A percentile compares a stretch with the other conserved stretches of the same genome.
Conservation (phyloP, 2,888 invertebrate species). For the Liodrosophila aerea region DNA sequence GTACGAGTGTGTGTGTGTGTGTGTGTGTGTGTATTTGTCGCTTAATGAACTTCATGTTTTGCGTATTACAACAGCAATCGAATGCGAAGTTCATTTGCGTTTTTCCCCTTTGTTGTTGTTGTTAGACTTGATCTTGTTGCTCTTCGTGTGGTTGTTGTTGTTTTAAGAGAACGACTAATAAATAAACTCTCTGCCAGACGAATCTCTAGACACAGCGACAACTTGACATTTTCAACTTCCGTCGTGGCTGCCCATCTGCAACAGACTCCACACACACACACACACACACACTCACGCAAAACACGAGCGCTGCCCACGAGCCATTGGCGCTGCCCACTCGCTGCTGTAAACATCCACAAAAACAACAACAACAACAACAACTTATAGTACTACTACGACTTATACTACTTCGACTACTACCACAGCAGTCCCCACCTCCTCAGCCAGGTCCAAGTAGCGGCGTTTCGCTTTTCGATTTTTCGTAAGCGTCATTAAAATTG, state of each 20-base stretch:
- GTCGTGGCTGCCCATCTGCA: slow-evolving; percentile 47
- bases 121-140: neutral
- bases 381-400: slow-evolving; percentile 5
- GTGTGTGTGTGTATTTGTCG: slow-evolving; percentile 17
- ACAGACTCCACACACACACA: slow-evolving; percentile 23
- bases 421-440: slow-evolving; percentile 4
- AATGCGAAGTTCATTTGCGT: slow-evolving; percentile 19
- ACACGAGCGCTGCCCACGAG: slow-evolving; percentile 64
- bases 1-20: neutral
- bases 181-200: slow-evolving; percentile 50
- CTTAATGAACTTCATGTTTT: slow-evolving; percentile 43
- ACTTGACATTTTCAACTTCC: slow-evolving; percentile 55
- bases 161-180: slow-evolving; percentile 38
- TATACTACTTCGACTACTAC: slow-evolving; percentile 6
- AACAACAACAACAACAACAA: slow-evolving; percentile 23
- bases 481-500: slow-evolving; percentile 72
- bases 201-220: slow-evolving; percentile 34
- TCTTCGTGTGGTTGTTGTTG: neutral
- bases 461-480: slow-evolving; percentile 53
- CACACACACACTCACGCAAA: slow-evolving; percentile 6
- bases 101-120: slow-evolving; percentile 4
- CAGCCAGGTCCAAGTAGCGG: slow-evolving; percentile 21
- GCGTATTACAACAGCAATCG: slow-evolving; percentile 37
- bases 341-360: slow-evolving; percentile 60
- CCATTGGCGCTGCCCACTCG: slow-evolving; percentile 51